Evolutionary conservation across 2,888 invertebrate genomes (phyloP), one percentile per base, ranked within the genome.

Genomic region (Caradrina kadenii): DNA sequence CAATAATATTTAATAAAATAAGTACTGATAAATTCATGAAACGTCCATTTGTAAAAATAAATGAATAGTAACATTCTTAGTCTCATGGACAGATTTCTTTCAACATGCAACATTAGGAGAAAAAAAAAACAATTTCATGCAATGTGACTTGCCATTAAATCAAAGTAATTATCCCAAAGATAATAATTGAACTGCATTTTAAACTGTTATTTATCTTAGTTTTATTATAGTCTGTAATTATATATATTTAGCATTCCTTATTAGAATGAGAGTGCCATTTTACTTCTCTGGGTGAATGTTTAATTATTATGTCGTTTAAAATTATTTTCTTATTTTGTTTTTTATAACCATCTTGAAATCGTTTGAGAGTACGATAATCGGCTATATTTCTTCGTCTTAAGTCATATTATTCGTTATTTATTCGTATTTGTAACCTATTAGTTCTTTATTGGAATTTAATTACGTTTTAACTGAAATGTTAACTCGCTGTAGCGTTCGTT

Each of bases 161-260:
- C 79, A 86, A 90, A 90, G 93, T 93, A 91, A 93, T 92, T 86
- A 88, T 85, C 88, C 94, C 94, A 93, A 93, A 94, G 94, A 90
- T 88, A 82, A 86, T 85, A 82, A 73, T 87, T 79, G 75, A 87
- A 85, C 83, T 90, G 87, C 87, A 89, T 92, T 91, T 91, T 88
- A 77, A 84, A 81, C 79, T 78, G 76, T 86, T 84, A 88, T 87
- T 87, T 85, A 85, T 82, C 53, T 76, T 80, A 84, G 59, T 79
- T 81, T 70, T 84, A 75, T 63, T 54, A 54, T 64, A 53, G 45
- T 45, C 11, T 54, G 54, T 54, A 54, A 22, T 39, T 63, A 59
- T 76, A 45, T 45, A 26, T 65, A 48, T 42, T 52, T 48, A 52
- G 73, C 84, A 87, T 86, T 88, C 84, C 85, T 84, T 68, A 77